These are phyloP conservation scores for Halotydeus destructor DNA, from an alignment of 1,140 invertebrate species.

Conservation along the genomic window DNA sequence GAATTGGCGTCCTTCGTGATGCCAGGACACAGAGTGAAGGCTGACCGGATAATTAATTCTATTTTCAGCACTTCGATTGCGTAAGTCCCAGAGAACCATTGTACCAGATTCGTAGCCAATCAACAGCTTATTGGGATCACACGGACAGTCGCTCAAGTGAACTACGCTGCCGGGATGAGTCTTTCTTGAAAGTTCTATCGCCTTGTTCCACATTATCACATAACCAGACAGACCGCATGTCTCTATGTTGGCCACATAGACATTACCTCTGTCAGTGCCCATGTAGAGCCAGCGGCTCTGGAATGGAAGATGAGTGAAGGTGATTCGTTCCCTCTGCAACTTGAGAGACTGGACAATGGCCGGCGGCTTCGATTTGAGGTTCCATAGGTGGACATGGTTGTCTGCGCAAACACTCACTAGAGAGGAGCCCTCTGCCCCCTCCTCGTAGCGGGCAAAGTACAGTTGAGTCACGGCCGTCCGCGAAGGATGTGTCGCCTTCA, in stretches of 20 bases:
- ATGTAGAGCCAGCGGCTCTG: slow-evolving; percentile 97
- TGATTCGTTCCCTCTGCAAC: slow-evolving; percentile 86
- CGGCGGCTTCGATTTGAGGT: slow-evolving; percentile 50
- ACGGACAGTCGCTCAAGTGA: slow-evolving; percentile 82
- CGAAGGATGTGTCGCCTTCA: slow-evolving; percentile 63
- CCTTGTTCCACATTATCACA: slow-evolving; percentile 99
- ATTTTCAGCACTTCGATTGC: slow-evolving; percentile 52
- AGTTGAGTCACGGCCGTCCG: slow-evolving; percentile 61
- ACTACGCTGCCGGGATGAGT: slow-evolving; percentile 84
- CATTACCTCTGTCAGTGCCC: slow-evolving; percentile 91
- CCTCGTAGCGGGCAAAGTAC: slow-evolving; percentile 82
- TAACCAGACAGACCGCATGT: slow-evolving; percentile 89
- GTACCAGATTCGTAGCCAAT: slow-evolving; percentile 89
- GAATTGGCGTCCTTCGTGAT: slow-evolving; percentile 93
- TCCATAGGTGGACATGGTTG: slow-evolving; percentile 90
- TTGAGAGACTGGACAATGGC: slow-evolving; percentile 87
- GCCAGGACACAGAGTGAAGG: slow-evolving; percentile 79
- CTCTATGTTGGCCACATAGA: slow-evolving; percentile 91
- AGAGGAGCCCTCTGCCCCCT: slow-evolving; percentile 39
- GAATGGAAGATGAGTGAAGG: slow-evolving; percentile 41
- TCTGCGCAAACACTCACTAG: slow-evolving; percentile 81
- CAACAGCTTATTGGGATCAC: slow-evolving; percentile 77
- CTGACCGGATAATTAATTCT: slow-evolving; percentile 41
- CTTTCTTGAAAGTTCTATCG: slow-evolving; percentile 94
- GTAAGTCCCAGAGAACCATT: slow-evolving; percentile 87